These are phyloP conservation scores for Gnathonemus longibarbis DNA, from an alignment of 2,113 vertebrate genomes.

Conservation along the genomic window DNA sequence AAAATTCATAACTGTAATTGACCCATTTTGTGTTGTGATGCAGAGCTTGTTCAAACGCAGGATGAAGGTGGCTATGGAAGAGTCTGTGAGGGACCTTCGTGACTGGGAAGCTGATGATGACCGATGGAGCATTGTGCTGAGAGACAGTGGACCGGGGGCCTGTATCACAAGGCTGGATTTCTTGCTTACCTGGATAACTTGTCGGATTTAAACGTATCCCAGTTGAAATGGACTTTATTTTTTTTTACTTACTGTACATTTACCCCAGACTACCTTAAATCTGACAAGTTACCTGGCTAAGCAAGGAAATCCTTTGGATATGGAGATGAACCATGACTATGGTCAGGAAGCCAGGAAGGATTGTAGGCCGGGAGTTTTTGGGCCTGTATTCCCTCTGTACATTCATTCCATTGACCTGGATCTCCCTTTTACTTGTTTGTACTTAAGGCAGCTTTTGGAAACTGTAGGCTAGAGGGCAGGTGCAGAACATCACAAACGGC, in stretches of 20 bases:
- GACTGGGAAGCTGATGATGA: neutral
- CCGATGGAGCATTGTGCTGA: neutral
- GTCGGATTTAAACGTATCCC: neutral
- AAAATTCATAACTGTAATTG: neutral
- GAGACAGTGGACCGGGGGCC: neutral
- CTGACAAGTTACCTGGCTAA: neutral
- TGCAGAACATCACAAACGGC: neutral
- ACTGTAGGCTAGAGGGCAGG: neutral
- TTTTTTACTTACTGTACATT: neutral
- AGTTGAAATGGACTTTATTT: neutral
- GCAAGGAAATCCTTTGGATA: neutral
- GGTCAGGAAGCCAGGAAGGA: neutral
- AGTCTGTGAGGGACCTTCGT: neutral
- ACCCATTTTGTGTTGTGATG: neutral
- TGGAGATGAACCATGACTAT: neutral
- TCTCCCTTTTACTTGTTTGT: neutral
- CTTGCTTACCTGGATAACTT: neutral
- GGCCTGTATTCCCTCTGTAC: neutral
- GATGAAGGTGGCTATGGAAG: neutral
- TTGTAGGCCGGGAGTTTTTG: neutral
- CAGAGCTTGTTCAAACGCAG: neutral
- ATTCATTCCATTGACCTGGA: neutral
- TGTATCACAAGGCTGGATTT: neutral
- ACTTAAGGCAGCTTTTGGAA: neutral
- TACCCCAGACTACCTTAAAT: neutral